Percentiles rank a stretch among this genome's conserved stretches.
These are phyloP conservation scores for Anableps anableps DNA, from an alignment of 2,797 vertebrate genomes.

Conservation along the genomic window DNA sequence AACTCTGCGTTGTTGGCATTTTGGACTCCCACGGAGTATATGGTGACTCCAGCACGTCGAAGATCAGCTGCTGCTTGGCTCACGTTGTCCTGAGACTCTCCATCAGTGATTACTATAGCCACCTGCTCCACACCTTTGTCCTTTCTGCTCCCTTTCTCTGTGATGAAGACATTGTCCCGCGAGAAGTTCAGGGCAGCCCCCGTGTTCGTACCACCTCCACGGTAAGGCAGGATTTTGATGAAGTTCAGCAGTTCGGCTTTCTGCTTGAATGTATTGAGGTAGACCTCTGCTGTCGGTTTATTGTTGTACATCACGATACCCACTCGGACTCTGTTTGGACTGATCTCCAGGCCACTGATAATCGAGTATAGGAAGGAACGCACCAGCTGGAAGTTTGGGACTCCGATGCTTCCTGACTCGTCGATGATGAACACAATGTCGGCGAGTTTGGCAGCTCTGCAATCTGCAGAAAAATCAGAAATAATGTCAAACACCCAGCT, in stretches of 20 bases:
- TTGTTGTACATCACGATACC: constrained; percentile 82
- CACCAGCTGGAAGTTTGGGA: constrained; percentile 77
- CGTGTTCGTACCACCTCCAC: constrained; percentile 69
- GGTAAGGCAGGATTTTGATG: constrained; percentile 81
- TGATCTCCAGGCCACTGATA: constrained; percentile 74
- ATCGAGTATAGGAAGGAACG: constrained; percentile 81
- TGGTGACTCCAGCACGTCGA: constrained; percentile 68
- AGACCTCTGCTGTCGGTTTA: constrained; percentile 67
- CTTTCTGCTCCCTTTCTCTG: constrained; percentile 74
- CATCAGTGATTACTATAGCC: constrained; percentile 84
- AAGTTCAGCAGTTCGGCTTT: constrained; percentile 78
- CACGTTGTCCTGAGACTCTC: constrained; percentile 78
- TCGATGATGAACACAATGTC: constrained; percentile 88
- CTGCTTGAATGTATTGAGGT: constrained; percentile 76
- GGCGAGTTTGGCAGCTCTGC: constrained; percentile 73
- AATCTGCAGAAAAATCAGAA: constrained; percentile 71
- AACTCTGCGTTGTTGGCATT: constrained; percentile 66
- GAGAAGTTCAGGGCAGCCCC: constrained; percentile 82
- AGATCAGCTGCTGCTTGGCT: constrained; percentile 71
- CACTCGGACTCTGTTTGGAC: constrained; percentile 67
- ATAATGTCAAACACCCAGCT: not conserved
- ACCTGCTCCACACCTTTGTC: constrained; percentile 77
- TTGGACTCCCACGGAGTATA: constrained; percentile 82
- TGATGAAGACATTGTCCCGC: constrained; percentile 69
- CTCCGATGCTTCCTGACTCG: constrained; percentile 76